phyloP scores from a whole-genome alignment of 2,797 vertebrate species.

The Dryobates pubescens region DNA sequence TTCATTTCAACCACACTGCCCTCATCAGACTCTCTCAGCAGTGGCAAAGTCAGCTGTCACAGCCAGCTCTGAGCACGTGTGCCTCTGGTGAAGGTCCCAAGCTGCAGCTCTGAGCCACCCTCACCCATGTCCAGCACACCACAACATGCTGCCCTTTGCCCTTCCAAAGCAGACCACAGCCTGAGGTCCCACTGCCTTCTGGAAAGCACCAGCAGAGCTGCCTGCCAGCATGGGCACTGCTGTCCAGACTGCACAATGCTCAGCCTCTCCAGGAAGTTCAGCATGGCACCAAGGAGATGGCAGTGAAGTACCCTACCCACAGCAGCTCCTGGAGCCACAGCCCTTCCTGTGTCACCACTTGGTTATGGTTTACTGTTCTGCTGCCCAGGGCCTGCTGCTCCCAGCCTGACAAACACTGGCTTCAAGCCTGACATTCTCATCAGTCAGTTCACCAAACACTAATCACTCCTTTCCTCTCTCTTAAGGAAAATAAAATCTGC shows the following conservation, averaged over 20 bases:
- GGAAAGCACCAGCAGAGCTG: not conserved
- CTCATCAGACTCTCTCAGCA: too few relatives aligned
- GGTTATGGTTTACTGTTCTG: not conserved
- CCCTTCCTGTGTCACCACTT: not conserved
- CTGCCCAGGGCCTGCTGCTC: not conserved
- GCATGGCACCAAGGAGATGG: not conserved
- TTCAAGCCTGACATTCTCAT: not conserved
- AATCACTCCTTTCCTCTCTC: not conserved
- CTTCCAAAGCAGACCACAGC: accelerated
- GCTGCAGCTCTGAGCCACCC: not conserved
- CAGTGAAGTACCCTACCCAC: not conserved
- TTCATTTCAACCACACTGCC: not conserved
- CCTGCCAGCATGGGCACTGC: not conserved
- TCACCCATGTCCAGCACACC: accelerated
- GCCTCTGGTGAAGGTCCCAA: not conserved
- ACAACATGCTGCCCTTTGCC: not conserved
- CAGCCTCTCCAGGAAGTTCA: not conserved
- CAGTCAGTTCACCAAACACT: not conserved
- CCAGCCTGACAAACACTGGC: not conserved
- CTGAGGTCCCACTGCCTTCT: not conserved
- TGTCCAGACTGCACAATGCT: not conserved
- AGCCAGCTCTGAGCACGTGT: accelerated
- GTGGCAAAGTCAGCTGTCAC: not conserved
- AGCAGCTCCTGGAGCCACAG: not conserved
- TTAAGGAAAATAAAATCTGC: not conserved